Evolutionary conservation across 2,113 vertebrate species (phyloP).

Genomic region (Rhagologus leucostigma): DNA sequence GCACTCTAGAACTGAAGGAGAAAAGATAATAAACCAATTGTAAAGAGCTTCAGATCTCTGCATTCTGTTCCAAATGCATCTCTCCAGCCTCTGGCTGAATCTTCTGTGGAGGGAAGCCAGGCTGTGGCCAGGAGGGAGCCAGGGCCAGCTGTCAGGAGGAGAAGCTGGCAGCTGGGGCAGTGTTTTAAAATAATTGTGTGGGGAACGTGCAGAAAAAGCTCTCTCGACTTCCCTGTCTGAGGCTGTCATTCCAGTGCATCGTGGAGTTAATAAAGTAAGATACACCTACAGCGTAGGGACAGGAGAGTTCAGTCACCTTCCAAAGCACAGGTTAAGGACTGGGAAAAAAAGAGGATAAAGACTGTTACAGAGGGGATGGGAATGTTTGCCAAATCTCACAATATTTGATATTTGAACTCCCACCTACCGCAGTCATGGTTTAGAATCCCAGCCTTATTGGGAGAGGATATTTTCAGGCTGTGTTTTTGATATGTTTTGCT

Average conservation of each 20-base stretch:
- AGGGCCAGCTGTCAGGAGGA: neutral
- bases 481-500: neutral
- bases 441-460: neutral
- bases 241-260: neutral
- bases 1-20: neutral
- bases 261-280: neutral
- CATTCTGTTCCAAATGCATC: neutral
- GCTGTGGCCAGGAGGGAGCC: neutral
- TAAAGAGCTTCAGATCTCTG: neutral
- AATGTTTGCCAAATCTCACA: neutral
- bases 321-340: neutral
- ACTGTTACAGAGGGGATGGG: neutral
- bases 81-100: neutral
- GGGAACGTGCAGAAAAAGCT: neutral
- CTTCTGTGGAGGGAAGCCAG: neutral
- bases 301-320: neutral
- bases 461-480: neutral
- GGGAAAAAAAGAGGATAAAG: neutral
- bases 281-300: accelerated
- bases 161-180: neutral
- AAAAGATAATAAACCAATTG: neutral
- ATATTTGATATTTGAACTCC: neutral
- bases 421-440: accelerated
- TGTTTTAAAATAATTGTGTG: neutral
- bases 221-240: neutral